Base-by-base conservation (phyloP, 2,113 vertebrate genomes). In the Eretmochelys imbricata region DNA sequence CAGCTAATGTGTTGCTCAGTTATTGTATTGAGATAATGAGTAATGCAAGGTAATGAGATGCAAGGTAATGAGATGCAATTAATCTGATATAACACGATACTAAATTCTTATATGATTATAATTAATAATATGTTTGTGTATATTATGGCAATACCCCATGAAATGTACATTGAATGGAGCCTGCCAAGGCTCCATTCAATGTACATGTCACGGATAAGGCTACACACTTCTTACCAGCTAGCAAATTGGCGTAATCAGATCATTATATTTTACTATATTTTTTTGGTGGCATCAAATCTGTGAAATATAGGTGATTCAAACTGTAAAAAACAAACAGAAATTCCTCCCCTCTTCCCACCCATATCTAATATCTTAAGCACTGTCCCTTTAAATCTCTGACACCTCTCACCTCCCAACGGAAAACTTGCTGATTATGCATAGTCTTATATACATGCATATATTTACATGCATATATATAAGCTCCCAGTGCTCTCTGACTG, bases 1-100 rank as follows among this genome's bases (percentile, higher is more conserved):
- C 87, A 96, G 49, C 5, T 54, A 79, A 50, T 78, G 13, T 27
- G 87, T 81, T 91, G 11, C 84, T 94, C 97, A 91, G 83, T 91
- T 96, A 80, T 94, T 90, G 72, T 54, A 42, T 4, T 42, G 38
- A 42, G 38, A 42, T 42, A 42, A 42, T 42, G 38, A 42, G 38
- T 42, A 42, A 42, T 42, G 38, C 38, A 42, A 42, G 1, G 11
- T 17, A 85, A 93, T 87, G 89, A 94, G 90, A 87, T 84, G 57
- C 19, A 88, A 81, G 1, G 11, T 17, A 85, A 93, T 87, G 89
- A 94, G 90, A 87, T 84, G 57, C 19, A 88, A 81, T 88, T 82
- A 82, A 79, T 91, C 89, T 94, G 75, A 19, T 57, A 88, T 14
- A 11, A 80, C 42, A 22, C 69, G 75, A 84, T 87, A 31, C 54